A percentile compares a stretch with the other conserved stretches of the same genome.
Conservation (phyloP, 2,888 invertebrate genomes). For the Cetonia aurata region DNA sequence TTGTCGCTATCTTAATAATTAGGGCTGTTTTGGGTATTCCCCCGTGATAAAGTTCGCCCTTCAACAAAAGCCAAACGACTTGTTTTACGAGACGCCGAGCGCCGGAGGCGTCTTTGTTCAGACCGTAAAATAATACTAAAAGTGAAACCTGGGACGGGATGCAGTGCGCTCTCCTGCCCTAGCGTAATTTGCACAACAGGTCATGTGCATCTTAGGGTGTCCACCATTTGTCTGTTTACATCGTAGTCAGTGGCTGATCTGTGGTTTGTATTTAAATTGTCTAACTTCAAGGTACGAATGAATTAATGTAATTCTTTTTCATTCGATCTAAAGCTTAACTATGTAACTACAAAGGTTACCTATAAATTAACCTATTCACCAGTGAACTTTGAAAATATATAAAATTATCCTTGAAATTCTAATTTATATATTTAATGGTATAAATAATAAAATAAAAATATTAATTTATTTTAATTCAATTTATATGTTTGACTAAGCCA, state of each 20-base stretch:
- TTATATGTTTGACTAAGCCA: too few relatives aligned
- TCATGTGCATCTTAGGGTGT: conserved; percentile 46
- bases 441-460: too few relatives aligned
- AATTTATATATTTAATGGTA: too few relatives aligned
- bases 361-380: too few relatives aligned
- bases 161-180: conserved; percentile 34
- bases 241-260: neutral
- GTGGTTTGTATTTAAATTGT: too few relatives aligned
- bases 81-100: conserved; percentile 58
- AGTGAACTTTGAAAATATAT: too few relatives aligned
- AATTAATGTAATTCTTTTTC: too few relatives aligned
- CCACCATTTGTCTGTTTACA: conserved; percentile 21
- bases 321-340: too few relatives aligned
- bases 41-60: conserved; percentile 56
- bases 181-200: conserved; percentile 55
- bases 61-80: conserved; percentile 55
- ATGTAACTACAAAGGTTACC: too few relatives aligned
- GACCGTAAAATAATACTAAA: conserved; percentile 57
- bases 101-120: conserved; percentile 56
- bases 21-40: conserved; percentile 57
- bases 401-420: too few relatives aligned
- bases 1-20: conserved; percentile 60
- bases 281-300: too few relatives aligned
- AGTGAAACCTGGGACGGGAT: conserved; percentile 41
- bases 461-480: too few relatives aligned